Percentiles rank a stretch among this genome's conserved stretches.
These are phyloP conservation scores for Pontoporia blainvillei DNA, from an alignment of 2,113 vertebrate species.

Conservation along the genomic window DNA sequence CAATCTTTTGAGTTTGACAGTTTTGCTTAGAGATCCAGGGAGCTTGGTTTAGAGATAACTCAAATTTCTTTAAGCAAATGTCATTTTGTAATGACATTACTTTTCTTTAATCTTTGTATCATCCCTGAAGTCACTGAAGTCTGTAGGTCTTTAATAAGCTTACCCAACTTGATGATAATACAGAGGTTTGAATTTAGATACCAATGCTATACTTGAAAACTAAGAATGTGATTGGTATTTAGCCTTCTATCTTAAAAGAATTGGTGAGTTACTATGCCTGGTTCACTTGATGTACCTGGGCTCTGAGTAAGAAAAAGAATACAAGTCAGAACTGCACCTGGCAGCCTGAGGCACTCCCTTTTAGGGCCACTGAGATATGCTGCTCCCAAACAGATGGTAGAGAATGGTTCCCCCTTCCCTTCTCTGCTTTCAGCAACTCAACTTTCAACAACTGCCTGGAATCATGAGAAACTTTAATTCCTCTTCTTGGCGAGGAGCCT, in stretches of 20 bases:
- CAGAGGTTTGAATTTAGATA: background rate
- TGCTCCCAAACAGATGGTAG: background rate
- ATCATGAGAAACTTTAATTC: background rate
- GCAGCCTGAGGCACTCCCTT: background rate
- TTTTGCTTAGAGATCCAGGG: background rate
- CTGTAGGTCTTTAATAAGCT: background rate
- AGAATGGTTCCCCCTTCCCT: background rate
- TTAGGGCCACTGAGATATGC: background rate
- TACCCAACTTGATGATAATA: background rate
- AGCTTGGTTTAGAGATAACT: background rate
- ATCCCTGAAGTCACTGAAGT: background rate
- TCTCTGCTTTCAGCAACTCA: background rate
- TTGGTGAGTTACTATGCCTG: background rate
- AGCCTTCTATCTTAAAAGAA: background rate
- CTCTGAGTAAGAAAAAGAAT: background rate
- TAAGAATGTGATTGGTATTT: background rate
- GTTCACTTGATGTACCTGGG: background rate
- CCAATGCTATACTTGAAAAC: background rate
- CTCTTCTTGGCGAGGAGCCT: background rate
- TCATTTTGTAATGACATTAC: background rate
- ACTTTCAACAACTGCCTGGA: background rate
- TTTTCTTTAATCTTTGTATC: background rate
- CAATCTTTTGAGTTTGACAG: background rate
- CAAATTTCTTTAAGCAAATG: background rate
- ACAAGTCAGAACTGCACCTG: background rate